Evolutionary conservation across 1,140 invertebrate species (phyloP).

Genomic region (Neodiprion pinetum): DNA sequence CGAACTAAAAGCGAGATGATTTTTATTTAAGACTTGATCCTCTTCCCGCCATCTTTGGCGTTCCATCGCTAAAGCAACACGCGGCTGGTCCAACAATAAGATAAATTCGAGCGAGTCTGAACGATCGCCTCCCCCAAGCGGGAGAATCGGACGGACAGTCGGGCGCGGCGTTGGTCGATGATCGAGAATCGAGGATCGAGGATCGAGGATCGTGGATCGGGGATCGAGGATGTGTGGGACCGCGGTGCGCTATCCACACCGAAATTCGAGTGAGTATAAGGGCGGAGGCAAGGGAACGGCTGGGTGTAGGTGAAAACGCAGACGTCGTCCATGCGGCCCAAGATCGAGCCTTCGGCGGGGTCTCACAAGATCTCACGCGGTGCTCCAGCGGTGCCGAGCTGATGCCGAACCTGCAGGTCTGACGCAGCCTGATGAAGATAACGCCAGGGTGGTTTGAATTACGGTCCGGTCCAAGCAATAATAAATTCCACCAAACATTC

Average conservation of each 20-base stretch:
- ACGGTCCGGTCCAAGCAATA: conserved; percentile 55
- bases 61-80: background rate
- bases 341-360: conserved; percentile 11
- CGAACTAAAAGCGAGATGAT: too few species aligned
- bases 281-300: background rate
- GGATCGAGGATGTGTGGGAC: background rate
- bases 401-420: conserved; percentile 23
- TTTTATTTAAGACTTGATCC: too few species aligned
- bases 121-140: background rate
- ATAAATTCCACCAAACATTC: conserved; percentile 63
- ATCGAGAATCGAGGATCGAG: background rate
- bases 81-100: background rate
- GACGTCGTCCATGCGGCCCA: background rate
- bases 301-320: conserved; percentile 8
- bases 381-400: conserved; percentile 7
- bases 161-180: background rate
- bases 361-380: conserved; percentile 24
- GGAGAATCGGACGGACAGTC: background rate
- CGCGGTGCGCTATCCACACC: background rate
- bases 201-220: background rate
- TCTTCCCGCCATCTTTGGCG: background rate
- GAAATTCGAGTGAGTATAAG: background rate
- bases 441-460: conserved; percentile 60
- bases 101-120: background rate
- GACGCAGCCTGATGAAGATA: conserved; percentile 60